Conservation (phyloP, 2,113 vertebrate genomes). For the Muntiacus reevesi region DNA sequence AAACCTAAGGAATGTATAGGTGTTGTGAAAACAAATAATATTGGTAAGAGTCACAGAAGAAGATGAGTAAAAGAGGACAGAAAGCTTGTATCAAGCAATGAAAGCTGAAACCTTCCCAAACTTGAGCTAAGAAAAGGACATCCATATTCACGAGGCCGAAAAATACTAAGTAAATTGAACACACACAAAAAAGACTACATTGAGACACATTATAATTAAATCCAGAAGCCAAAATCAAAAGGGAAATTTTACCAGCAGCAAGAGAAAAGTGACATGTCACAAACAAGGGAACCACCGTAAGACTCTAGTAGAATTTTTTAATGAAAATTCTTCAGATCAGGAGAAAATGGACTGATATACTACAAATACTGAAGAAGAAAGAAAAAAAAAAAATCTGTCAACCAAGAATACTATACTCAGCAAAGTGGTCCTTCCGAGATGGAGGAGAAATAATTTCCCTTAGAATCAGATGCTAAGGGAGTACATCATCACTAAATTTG, state of each 20-base stretch:
- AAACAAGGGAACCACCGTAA: not conserved
- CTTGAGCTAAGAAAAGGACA: not conserved
- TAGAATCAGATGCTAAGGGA: not conserved
- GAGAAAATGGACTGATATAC: not conserved
- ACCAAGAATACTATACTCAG: not conserved
- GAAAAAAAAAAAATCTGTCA: not conserved
- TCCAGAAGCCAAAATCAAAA: not conserved
- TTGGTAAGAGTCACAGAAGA: not conserved
- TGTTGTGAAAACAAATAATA: not conserved
- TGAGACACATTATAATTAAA: not conserved
- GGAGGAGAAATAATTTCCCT: not conserved
- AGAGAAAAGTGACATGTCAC: not conserved
- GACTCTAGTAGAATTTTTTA: not conserved
- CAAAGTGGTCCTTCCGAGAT: not conserved
- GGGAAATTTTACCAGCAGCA: not conserved
- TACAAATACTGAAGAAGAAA: not conserved
- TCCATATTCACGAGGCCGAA: not conserved
- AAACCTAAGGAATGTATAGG: not conserved
- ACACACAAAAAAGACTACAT: not conserved
- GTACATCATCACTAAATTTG: not conserved
- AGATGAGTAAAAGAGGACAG: not conserved
- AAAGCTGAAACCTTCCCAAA: not conserved
- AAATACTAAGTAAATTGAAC: not conserved
- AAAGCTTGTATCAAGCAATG: not conserved
- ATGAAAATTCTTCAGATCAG: fast-evolving